Percentiles rank a stretch among this genome's conserved stretches.
Conservation (phyloP, 2,888 invertebrate species). For the Lithosia quadra region DNA sequence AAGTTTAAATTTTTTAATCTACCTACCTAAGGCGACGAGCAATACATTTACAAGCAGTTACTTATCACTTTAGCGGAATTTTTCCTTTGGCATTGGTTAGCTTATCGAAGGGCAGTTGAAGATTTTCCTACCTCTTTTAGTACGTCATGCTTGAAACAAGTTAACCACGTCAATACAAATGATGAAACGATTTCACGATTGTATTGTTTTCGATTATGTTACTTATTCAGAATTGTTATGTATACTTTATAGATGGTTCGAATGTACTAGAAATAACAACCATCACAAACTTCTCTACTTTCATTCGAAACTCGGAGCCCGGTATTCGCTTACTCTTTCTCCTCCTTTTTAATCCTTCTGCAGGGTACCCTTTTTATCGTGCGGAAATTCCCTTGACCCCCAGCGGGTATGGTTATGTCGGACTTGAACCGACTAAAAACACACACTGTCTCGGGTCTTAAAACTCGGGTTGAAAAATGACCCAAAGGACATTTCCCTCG, state of each 20-base stretch:
- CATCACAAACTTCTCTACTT: too few relatives aligned
- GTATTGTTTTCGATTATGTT: too few relatives aligned
- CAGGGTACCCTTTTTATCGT: not conserved
- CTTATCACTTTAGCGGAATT: constrained; percentile 6
- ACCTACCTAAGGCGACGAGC: constrained; percentile 4
- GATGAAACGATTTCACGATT: not conserved
- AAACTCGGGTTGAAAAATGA: too few relatives aligned
- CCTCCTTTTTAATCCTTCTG: not conserved
- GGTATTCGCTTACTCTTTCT: not conserved
- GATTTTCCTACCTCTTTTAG: constrained; percentile 18
- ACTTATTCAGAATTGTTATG: not conserved
- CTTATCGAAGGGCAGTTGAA: constrained; percentile 27
- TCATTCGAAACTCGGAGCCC: too few relatives aligned
- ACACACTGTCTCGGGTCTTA: too few relatives aligned
- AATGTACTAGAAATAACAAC: not conserved
- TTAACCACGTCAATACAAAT: not conserved
- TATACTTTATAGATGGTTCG: not conserved
- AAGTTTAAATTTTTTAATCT: not conserved
- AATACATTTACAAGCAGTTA: not conserved
- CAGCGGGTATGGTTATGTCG: too few relatives aligned
- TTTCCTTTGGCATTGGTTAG: constrained; percentile 28
- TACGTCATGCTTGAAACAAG: constrained; percentile 14
- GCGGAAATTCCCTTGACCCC: too few relatives aligned
- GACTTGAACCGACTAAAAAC: too few relatives aligned
- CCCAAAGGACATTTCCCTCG: too few relatives aligned